Evolutionary conservation across 2,113 vertebrate genomes (phyloP), one percentile per base, ranked within the genome.

Genomic region (Carassius gibelio): DNA sequence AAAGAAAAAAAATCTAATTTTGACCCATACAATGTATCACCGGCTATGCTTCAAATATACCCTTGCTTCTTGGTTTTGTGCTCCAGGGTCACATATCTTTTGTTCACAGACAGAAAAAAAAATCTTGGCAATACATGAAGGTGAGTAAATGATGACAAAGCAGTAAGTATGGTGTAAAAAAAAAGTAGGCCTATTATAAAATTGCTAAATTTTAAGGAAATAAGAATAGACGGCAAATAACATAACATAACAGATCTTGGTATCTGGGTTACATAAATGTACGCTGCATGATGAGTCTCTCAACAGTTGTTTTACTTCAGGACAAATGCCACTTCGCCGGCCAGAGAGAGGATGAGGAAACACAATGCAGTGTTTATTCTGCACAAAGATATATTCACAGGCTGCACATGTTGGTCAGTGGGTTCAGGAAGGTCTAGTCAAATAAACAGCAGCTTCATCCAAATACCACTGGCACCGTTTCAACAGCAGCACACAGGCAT

Each of bases 371-470:
- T 90, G 92, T 84, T 85, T 83, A 72, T 71, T 68, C 57, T 45
- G 85, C 88, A 94, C 92, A 95, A 92, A 90, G 92, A 90, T 90
- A 92, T 89, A 93, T 95, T 95, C 93, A 95, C 92, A 91, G 76
- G 52, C 30, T 4, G 77, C 86, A 88, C 89, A 89, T 26, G 85
- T 90, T 89, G 92, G 92, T 93, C 85, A 91, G 89, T 93, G 86
- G 85, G 38, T 85, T 83, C 86, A 92, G 93, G 89, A 92, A 85
- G 90, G 89, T 81, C 86, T 42, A 64, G 87, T 79, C 91, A 90
- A 85, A 87, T 84, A 93, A 93, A 94, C 94, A 95, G 92, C 92
- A 89, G 89, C 90, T 88, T 90, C 90, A 91, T 93, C 93, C 91
- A 94, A 88, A 93, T 90, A 92, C 87, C 79, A 23, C 88, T 90